Percentiles rank a stretch among this genome's conserved stretches.
phyloP scores from a whole-genome alignment of 2,113 vertebrate species.

The Amblyornis subalaris region DNA sequence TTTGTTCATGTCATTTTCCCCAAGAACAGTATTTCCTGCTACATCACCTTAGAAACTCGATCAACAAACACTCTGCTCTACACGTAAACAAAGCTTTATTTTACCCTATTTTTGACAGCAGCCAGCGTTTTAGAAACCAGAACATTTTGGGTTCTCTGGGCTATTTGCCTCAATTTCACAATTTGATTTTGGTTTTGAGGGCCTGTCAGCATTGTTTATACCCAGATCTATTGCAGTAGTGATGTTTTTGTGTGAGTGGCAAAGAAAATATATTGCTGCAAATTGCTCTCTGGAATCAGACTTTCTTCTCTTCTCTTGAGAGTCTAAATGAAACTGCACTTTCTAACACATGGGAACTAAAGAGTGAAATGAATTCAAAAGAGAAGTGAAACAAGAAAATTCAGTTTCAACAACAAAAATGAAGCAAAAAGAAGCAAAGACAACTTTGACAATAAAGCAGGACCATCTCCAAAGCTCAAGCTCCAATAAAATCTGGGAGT shows the following conservation, averaged over 20 bases:
- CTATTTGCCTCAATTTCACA: constrained; percentile 36
- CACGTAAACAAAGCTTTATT: constrained; percentile 44
- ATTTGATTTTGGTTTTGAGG: constrained; percentile 24
- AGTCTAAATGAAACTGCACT: constrained; percentile 23
- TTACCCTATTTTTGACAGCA: constrained; percentile 39
- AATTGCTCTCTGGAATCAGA: constrained; percentile 15
- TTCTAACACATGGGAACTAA: constrained; percentile 25
- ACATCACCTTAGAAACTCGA: constrained; percentile 58
- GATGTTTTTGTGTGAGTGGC: neutral
- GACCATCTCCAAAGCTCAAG: neutral
- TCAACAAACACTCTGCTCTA: constrained; percentile 55
- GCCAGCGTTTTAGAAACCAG: constrained; percentile 4
- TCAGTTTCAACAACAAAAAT: neutral
- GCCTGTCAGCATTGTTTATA: constrained; percentile 39
- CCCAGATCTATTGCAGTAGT: neutral
- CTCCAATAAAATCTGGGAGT: neutral
- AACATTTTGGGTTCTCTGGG: neutral
- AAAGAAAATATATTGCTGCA: constrained; percentile 5
- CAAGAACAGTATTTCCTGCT: constrained; percentile 50
- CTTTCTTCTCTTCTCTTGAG: neutral
- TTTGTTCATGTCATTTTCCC: constrained; percentile 33
- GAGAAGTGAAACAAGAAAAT: constrained; percentile 40
- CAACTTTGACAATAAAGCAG: neutral
- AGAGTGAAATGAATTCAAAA: neutral
- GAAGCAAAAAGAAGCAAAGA: neutral